Percentiles rank a stretch among this genome's conserved stretches.
phyloP scores from a whole-genome alignment of 1,140 invertebrate species.

The Apis laboriosa region DNA sequence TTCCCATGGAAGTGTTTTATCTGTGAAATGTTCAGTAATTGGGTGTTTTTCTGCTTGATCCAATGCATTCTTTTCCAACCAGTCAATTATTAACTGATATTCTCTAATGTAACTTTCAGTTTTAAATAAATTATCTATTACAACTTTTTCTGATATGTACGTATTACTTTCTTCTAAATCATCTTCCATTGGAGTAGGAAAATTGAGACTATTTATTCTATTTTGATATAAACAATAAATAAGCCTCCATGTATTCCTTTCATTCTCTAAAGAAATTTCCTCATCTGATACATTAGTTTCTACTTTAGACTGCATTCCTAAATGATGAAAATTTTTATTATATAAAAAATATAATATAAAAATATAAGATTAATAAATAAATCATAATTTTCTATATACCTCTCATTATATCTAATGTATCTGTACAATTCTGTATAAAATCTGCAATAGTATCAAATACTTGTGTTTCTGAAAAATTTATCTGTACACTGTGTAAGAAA shows the following conservation, averaged over 20 bases:
- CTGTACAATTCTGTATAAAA: slow-evolving; percentile 82
- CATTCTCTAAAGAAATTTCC: slow-evolving; percentile 84
- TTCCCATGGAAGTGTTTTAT: slow-evolving; percentile 92
- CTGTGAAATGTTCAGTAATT: slow-evolving; percentile 87
- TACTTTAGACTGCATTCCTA: slow-evolving; percentile 82
- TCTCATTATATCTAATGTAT: slow-evolving; percentile 80
- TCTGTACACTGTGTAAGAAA: slow-evolving; percentile 83
- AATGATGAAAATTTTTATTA: slow-evolving; percentile 69
- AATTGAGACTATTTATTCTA: slow-evolving; percentile 79
- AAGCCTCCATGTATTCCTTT: slow-evolving; percentile 93
- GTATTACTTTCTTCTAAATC: slow-evolving; percentile 75
- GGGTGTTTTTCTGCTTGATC: slow-evolving; percentile 86
- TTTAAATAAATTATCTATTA: slow-evolving; percentile 84
- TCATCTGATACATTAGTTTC: slow-evolving; percentile 80
- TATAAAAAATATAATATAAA: neutral
- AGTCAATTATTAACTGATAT: slow-evolving; percentile 94
- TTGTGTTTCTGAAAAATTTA: slow-evolving; percentile 80
- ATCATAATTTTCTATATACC: slow-evolving; percentile 62
- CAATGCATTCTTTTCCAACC: slow-evolving; percentile 92
- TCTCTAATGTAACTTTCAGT: slow-evolving; percentile 87
- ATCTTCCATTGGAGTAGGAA: slow-evolving; percentile 76
- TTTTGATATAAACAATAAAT: slow-evolving; percentile 90
- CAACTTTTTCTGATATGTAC: slow-evolving; percentile 83
- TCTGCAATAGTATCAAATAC: slow-evolving; percentile 83
- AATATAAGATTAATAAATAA: neutral